These are phyloP conservation scores for Macrotrachela quadricornifera DNA, from an alignment of 1,140 invertebrate species.

Conservation along the genomic window DNA sequence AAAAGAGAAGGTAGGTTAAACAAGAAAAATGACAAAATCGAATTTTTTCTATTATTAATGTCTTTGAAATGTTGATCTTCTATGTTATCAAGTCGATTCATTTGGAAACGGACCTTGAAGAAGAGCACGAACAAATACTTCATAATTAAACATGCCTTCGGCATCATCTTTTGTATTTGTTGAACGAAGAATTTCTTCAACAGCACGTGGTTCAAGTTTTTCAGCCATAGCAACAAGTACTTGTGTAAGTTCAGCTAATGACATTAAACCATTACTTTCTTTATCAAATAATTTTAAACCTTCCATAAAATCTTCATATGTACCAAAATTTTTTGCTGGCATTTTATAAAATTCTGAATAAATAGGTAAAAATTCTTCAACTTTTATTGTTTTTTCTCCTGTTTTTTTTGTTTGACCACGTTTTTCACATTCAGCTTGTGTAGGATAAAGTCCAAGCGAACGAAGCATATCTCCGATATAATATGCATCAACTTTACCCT, in stretches of 20 bases:
- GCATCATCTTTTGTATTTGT: conserved; percentile 8
- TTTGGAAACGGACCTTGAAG: too few species aligned
- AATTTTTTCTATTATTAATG: too few species aligned
- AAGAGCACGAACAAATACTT: neutral
- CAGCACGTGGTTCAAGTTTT: conserved; percentile 2
- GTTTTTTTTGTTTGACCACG: conserved; percentile 8
- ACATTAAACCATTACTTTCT: conserved; percentile 8
- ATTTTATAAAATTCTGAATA: conserved; percentile 10
- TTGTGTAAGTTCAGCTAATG: conserved; percentile 4
- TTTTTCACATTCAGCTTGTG: conserved; percentile 7
- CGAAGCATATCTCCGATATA: conserved; percentile 8
- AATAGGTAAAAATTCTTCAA: conserved; percentile 9
- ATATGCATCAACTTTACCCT: neutral
- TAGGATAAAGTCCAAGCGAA: conserved; percentile 1
- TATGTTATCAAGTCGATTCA: too few species aligned
- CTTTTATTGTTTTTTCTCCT: neutral
- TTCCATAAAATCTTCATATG: conserved; percentile 10
- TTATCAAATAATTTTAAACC: conserved; percentile 10
- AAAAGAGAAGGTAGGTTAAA: too few species aligned
- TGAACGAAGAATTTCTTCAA: conserved; percentile 6
- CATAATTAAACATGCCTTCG: conserved; percentile 8
- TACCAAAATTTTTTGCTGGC: conserved; percentile 7
- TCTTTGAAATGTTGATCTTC: too few species aligned
- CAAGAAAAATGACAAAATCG: too few species aligned
- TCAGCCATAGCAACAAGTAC: conserved; percentile 9